Evolutionary conservation across 2,797 vertebrate species (phyloP), one percentile per base, ranked within the genome.

Genomic region (Neoniphon sammara): DNA sequence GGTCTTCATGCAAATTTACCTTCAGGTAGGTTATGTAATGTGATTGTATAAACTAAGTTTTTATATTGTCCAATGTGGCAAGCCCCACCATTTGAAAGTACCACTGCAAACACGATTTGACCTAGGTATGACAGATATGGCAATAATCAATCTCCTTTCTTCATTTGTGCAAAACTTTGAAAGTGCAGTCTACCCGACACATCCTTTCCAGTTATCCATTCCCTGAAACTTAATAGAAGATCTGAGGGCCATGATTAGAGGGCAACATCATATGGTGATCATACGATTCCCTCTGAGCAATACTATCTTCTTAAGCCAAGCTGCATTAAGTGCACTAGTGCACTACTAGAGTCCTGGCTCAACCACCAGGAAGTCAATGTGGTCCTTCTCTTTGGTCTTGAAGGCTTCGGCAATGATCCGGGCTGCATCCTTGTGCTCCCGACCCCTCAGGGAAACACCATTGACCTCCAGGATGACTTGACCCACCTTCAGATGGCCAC

Each of bases 401-500:
- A 97, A 98, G 78, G 97, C 97, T 88, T 98, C 97, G 0, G 97
- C 97, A 0, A 98, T 98, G 93, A 97, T 91, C 0, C 95, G 93
- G 0, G 97, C 96, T 0, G 95, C 96, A 1, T 97, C 96, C 27
- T 94, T 94, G 66, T 98, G 97, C 83, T 98, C 96, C 69, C 95
- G 95, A 11, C 96, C 97, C n/a, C 91, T 92, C 0, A 98, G 91
- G 0, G 96, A 91, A 0, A 95, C 80, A 20, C 96, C 96, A 0
- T 98, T 96, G 70, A 98, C 96, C 80, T 98, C 97, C 88, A 98
- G 67, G 77, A 98, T 97, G 85, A 98, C 94, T 4, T 98, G 97
- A n/a, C 97, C 97, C 86, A 97, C 97, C 85, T 92, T 95, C 84
- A 98, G 93, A 92, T 96, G 94, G 34, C 96, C 95, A 0, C 95